Conservation (phyloP, 2,113 vertebrate genomes). For the Alethe castanea region DNA sequence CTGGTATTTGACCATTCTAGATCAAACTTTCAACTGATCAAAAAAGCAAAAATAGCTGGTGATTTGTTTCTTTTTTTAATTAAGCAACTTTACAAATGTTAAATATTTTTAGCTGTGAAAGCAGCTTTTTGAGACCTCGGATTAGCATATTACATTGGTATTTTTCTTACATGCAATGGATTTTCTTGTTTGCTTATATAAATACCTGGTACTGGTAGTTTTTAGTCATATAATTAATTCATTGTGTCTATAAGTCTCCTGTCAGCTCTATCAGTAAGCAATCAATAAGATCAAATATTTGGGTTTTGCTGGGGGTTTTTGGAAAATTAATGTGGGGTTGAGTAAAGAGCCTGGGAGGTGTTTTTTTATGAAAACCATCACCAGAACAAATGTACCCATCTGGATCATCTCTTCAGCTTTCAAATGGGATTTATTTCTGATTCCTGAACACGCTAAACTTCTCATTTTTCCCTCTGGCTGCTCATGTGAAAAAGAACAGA, state of each 20-base stretch:
- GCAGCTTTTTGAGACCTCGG: background rate
- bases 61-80: background rate
- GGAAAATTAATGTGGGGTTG: background rate
- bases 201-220: background rate
- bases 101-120: background rate
- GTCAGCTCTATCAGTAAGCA: background rate
- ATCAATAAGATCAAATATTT: background rate
- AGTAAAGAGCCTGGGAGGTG: background rate
- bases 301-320: background rate
- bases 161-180: background rate
- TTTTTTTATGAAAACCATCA: background rate
- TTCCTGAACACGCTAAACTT: background rate
- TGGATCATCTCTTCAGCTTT: background rate
- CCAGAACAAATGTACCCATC: background rate
- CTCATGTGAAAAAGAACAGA: background rate
- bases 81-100: background rate
- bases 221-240: background rate
- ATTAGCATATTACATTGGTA: background rate
- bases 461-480: background rate
- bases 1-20: background rate
- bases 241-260: background rate
- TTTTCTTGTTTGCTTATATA: background rate
- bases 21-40: background rate
- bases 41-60: background rate
- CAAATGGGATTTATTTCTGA: background rate